These are phyloP conservation scores for Vespertilio murinus DNA, from an alignment of 2,797 vertebrate species.

Conservation along the genomic window DNA sequence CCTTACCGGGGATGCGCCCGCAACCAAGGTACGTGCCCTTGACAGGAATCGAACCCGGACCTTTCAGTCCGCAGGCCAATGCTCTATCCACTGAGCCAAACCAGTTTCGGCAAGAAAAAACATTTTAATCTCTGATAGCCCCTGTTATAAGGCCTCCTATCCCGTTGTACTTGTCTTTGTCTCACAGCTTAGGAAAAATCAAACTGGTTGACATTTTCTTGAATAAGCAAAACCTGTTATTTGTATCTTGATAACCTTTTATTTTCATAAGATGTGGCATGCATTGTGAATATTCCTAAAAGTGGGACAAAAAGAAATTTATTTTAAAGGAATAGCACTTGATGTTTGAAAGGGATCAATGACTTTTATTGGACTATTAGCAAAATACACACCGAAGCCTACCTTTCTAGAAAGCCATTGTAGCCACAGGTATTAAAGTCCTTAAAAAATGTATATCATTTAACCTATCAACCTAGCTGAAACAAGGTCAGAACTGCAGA, in stretches of 20 bases:
- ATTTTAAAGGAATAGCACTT: neutral
- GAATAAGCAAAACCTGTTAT: neutral
- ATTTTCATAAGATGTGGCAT: neutral
- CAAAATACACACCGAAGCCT: neutral
- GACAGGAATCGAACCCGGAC: no score
- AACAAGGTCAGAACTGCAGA: neutral
- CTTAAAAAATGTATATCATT: neutral
- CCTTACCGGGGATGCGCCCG: no score
- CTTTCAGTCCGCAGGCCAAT: no score
- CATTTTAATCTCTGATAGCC: neutral
- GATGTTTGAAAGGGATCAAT: neutral
- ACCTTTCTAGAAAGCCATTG: neutral
- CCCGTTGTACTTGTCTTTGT: neutral
- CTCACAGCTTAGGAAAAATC: neutral
- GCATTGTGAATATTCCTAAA: neutral
- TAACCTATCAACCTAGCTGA: neutral
- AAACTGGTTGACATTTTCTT: neutral
- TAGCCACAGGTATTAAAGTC: neutral
- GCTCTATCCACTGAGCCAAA: no score
- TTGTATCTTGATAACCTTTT: neutral
- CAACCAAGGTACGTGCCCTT: no score
- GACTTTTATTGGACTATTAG: neutral
- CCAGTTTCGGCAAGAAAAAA: neutral
- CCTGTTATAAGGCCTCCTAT: neutral
- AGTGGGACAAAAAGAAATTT: neutral